Evolutionary conservation across 64 coral and sea anemone genomes (phyloP), one percentile per base, ranked within the genome.

Genomic region (Acropora yongei): DNA sequence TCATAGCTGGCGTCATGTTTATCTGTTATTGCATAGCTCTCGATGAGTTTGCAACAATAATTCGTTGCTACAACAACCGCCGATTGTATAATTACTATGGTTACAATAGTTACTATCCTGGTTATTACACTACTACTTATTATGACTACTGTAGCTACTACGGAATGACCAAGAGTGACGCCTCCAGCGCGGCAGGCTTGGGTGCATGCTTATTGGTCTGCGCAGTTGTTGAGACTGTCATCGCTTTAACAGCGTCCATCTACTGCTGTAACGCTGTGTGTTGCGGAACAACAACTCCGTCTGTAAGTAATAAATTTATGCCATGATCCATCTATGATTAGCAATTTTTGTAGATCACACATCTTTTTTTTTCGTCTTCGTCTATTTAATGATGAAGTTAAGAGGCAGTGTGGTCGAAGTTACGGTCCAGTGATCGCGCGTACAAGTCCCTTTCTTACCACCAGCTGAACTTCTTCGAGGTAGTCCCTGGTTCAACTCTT

Each of bases 1-100:
- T 95, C 43, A 44, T 95, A 4, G 71, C 80, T 91, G 75, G 46
- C 47, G 69, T 87, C 17, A 95, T 95, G 93, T 44, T 95, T 39
- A 91, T 95, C 50, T 77, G 71, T 43, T 87, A 91, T 49, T 82
- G 86, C 44, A 45, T 81, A 74, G 93, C 93, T 39, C 6, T 95
- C 8, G 66, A 73, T 43, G 51, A 80, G 3, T 75, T 86, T 61
- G 30, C 30, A 30, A 30, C 30, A 30, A 30, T 30, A 30, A 30
- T 30, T 30, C 30, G 30, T 30, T 30, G 30, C 30, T 30, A 30
- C 30, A 30, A 30, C 30, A 55, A 4, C 51, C 2, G 2, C 10
- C 3, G 5, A 7, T 55, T 55, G 10, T 7, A 55, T 55, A 4
- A 55, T 55, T 7, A 55, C 51, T 10, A 5, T 7, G 5, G 10